Evolutionary conservation across 2,113 vertebrate species (phyloP).

Genomic region (Semicossyphus pulcher): DNA sequence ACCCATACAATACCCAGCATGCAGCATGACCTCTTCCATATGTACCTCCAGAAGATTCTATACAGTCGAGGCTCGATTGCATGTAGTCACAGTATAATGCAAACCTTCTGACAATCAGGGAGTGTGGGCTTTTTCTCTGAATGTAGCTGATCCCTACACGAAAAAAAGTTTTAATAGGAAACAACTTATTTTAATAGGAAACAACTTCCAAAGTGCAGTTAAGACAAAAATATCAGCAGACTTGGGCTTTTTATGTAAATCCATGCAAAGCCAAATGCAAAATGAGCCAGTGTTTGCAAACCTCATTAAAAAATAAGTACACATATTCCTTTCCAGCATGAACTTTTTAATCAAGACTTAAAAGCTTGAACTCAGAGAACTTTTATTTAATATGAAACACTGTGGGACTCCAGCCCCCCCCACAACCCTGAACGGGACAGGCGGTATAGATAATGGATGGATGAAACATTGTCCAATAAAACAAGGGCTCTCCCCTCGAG

Average conservation of each 20-base stretch:
- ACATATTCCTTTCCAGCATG: not conserved
- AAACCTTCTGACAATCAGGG: constrained; percentile 22
- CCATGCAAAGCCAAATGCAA: constrained; percentile 10
- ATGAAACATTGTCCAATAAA: not conserved
- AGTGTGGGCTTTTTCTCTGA: not conserved
- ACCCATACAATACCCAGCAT: constrained; percentile 17
- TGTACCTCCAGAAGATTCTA: not conserved
- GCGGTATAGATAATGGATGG: too few species aligned
- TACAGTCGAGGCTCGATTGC: not conserved
- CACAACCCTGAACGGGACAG: too few species aligned
- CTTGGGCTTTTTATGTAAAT: constrained; percentile 22
- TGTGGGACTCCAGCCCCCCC: too few species aligned
- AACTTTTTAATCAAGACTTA: constrained; percentile 4
- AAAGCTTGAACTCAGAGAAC: constrained; percentile 13
- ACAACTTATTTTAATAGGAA: constrained; percentile 40
- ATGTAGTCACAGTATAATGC: constrained; percentile 6
- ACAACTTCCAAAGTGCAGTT: constrained; percentile 23
- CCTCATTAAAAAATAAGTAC: not conserved
- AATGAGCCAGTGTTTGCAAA: constrained; percentile 18
- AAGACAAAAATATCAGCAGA: constrained; percentile 6
- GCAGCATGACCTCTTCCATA: constrained; percentile 33
- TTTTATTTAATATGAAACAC: not conserved
- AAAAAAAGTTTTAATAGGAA: constrained; percentile 8
- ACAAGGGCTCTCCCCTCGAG: not conserved
- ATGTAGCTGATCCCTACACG: not conserved